These are phyloP conservation scores for Norana najaformis DNA, from an alignment of 2,888 invertebrate genomes.

Conservation along the genomic window DNA sequence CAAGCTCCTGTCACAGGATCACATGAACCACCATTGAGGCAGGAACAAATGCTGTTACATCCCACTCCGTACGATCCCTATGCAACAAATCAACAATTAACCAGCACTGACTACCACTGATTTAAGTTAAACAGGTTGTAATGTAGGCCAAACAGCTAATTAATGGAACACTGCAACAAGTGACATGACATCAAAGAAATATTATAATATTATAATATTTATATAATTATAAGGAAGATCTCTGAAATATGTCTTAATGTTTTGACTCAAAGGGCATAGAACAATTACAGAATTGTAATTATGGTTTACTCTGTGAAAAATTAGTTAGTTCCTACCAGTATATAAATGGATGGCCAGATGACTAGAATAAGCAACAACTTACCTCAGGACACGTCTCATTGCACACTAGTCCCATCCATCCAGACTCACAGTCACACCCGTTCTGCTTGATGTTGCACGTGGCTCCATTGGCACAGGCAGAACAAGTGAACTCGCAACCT, in stretches of 20 bases:
- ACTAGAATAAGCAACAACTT: not conserved
- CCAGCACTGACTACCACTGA: not conserved
- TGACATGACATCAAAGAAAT: not conserved
- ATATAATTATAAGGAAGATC: too few species aligned
- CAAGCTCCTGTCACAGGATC: conserved; percentile 58
- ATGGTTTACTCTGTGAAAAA: not conserved
- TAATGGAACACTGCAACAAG: not conserved
- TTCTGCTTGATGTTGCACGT: conserved; percentile 57
- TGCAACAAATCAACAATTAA: not conserved
- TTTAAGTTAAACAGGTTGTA: not conserved
- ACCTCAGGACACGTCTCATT: conserved; percentile 29
- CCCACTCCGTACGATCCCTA: conserved; percentile 61
- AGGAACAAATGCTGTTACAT: conserved; percentile 58
- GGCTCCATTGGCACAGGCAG: conserved; percentile 57
- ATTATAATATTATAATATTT: too few species aligned
- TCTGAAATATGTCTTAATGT: not conserved
- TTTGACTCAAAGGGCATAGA: not conserved
- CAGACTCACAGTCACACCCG: conserved; percentile 60
- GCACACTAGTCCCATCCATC: conserved; percentile 41
- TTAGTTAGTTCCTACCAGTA: not conserved
- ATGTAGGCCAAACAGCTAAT: not conserved
- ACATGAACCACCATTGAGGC: conserved; percentile 60
- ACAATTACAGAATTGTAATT: not conserved
- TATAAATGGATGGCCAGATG: not conserved
- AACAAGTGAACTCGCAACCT: conserved; percentile 57